Base-by-base conservation (phyloP, 2,888 invertebrate genomes). In the Drosophila percnosoma region DNA sequence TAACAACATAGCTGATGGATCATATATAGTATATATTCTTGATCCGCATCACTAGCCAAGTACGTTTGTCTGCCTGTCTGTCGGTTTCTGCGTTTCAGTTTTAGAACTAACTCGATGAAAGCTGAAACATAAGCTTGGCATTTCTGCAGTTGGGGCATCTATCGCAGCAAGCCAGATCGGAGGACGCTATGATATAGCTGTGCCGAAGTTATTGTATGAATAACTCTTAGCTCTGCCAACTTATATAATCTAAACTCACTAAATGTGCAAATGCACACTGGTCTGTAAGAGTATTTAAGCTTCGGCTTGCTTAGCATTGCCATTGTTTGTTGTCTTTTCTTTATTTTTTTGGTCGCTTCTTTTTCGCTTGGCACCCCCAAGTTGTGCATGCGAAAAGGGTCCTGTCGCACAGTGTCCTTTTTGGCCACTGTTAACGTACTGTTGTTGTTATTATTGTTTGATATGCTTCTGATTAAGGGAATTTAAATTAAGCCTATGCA, bases 401-500 rank as follows among this genome's bases (percentile, higher is more conserved):
- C 73, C 88, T 72, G 73, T 75, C 65, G 66, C 66, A 78, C 77
- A 75, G 75, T 88, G 85, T 80, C 87, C 88, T 87, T 89, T 88
- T 68, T 27, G 40, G 78, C 60, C 60, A 68, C 57, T 57, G 62
- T 45, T 51, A n/a, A 48, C 54, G 60, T 42, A 36, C 51, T 64
- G 49, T 52, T 69, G 45, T 61, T 65, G 45, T 58, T 75, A 58
- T 66, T 79, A 40, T 80, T 82, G 74, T 74, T 75, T 77, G 78
- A 78, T 81, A 73, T 75, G 71, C 78, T 75, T 71, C 86, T 88
- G 84, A 86, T 84, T 82, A 90, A 82, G 87, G 74, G 87, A 90
- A 90, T 87, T 87, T 87, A 89, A 90, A 87, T 87, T 83, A 87
- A 82, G 87, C 90, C 84, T 87, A 90, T 87, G 90, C 90, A 87